Evolutionary conservation across 2,888 invertebrate genomes (phyloP).

Genomic region (Fragum fragum): DNA sequence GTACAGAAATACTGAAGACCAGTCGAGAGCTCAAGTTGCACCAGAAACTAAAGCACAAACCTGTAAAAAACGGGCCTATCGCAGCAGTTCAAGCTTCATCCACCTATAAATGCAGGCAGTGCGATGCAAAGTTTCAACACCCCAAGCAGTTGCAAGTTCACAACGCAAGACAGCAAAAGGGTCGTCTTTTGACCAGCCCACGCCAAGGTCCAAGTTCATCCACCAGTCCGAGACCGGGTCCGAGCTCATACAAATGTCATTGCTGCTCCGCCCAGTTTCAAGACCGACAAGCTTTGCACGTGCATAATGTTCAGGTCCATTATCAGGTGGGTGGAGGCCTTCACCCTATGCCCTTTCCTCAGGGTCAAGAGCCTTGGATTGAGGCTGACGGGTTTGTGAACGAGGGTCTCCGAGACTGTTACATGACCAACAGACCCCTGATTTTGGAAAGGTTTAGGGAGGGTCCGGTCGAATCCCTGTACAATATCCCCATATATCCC

Average conservation of each 20-base stretch:
- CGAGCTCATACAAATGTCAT: conserved; percentile 30
- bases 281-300: conserved; percentile 29
- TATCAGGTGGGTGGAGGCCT: conserved; percentile 29
- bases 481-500: conserved; percentile 38
- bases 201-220: neutral
- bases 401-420: conserved; percentile 41
- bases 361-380: conserved; percentile 41
- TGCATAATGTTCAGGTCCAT: conserved; percentile 20
- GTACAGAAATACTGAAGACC: neutral
- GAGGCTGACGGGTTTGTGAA: conserved; percentile 21
- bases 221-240: neutral
- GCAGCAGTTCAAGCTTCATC: too few species aligned
- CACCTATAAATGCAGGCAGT: too few species aligned
- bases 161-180: too few species aligned
- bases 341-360: conserved; percentile 33
- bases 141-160: too few species aligned
- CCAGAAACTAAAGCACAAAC: neutral
- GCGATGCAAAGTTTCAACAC: too few species aligned
- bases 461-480: conserved; percentile 41
- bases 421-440: conserved; percentile 37
- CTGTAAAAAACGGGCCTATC: too few species aligned
- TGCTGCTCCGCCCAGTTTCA: conserved; percentile 31
- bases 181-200: neutral
- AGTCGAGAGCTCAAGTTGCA: neutral
- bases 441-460: conserved; percentile 35